Conservation (phyloP, 2,113 vertebrate genomes). For the Chamaea fasciata region DNA sequence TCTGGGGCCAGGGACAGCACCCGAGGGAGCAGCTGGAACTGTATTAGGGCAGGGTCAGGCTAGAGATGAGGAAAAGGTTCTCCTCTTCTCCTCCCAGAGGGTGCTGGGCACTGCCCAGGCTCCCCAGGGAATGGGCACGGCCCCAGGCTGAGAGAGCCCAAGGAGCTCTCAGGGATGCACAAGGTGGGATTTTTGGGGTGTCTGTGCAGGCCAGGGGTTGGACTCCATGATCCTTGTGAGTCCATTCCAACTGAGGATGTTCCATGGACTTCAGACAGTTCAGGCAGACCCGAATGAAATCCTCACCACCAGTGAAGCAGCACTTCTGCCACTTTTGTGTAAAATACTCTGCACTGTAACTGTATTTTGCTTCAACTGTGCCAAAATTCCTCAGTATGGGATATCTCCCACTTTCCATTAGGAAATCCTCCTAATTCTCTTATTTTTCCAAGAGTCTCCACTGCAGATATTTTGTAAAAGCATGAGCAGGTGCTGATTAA, state of each 20-base stretch:
- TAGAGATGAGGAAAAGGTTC: neutral
- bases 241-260: neutral
- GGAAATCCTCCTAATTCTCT: neutral
- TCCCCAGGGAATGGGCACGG: neutral
- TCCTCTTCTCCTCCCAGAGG: neutral
- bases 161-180: neutral
- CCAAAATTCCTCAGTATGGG: neutral
- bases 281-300: neutral
- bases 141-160: neutral
- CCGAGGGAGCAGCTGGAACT: accelerated
- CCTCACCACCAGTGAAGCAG: neutral
- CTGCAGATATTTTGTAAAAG: neutral
- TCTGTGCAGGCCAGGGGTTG: neutral
- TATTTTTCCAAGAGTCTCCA: neutral
- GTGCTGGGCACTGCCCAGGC: neutral
- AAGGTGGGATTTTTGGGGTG: neutral
- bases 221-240: accelerated
- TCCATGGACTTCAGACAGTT: neutral
- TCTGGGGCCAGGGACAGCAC: neutral
- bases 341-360: neutral
- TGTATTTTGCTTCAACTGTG: neutral
- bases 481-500: neutral
- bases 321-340: neutral
- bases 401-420: neutral
- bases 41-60: accelerated